Conservation (phyloP, 1,140 invertebrate genomes). For the Polypedilum vanderplanki region DNA sequence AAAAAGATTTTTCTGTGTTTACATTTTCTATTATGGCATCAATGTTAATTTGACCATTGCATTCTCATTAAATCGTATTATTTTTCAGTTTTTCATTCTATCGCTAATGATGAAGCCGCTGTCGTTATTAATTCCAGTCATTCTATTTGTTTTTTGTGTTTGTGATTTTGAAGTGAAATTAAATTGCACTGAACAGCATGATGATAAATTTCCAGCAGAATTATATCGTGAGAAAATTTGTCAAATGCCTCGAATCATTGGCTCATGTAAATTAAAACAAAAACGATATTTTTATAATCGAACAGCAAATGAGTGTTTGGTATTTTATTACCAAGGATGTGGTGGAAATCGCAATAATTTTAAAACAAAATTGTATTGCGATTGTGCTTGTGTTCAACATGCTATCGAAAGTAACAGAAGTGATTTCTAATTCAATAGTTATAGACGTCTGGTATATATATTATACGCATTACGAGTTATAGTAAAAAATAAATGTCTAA, state of each 20-base stretch:
- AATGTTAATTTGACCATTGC: neutral
- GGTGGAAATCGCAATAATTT: conserved; percentile 14
- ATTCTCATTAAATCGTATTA: neutral
- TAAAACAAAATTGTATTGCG: neutral
- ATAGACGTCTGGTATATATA: too few species aligned
- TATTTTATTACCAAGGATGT: conserved; percentile 4
- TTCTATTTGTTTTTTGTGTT: neutral
- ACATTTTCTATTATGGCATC: neutral
- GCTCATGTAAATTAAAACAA: neutral
- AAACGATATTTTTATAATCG: conserved; percentile 2
- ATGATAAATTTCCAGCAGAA: neutral
- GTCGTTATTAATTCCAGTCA: neutral
- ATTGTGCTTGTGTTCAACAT: neutral
- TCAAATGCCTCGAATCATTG: neutral
- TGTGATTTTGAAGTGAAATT: neutral
- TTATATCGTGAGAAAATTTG: neutral
- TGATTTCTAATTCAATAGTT: too few species aligned
- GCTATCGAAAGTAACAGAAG: too few species aligned
- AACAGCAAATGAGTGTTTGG: neutral
- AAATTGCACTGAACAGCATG: neutral
- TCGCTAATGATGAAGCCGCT: neutral
- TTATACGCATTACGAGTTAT: too few species aligned
- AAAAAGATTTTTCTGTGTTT: neutral
- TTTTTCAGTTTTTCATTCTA: neutral
- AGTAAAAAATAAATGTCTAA: too few species aligned